A percentile compares a stretch with the other conserved stretches of the same genome.
Evolutionary conservation across 2,888 invertebrate species (phyloP).

Genomic region (Adelognathus sp.): DNA sequence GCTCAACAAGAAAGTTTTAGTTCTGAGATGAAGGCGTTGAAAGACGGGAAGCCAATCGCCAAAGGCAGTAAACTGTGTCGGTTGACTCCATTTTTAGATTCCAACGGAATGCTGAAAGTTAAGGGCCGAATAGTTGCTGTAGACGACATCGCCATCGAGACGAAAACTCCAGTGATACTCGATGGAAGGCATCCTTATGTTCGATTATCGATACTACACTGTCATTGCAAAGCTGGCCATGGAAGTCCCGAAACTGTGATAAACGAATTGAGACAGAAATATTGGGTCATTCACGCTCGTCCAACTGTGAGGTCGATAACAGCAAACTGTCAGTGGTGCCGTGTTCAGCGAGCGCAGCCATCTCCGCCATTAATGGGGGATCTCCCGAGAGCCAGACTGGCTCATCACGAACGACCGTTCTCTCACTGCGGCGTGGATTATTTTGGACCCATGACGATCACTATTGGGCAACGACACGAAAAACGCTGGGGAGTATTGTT

Average conservation of each 20-base stretch:
- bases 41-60: not conserved
- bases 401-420: conserved; percentile 37
- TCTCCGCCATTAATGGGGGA: conserved; percentile 32
- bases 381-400: conserved; percentile 41
- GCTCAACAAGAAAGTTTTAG: conserved; percentile 12
- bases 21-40: not conserved
- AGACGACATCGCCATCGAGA: not conserved
- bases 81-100: too few species aligned
- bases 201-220: conserved; percentile 29
- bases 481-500: conserved; percentile 50
- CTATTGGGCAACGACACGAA: not conserved
- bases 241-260: conserved; percentile 51
- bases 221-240: conserved; percentile 41
- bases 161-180: conserved; percentile 41
- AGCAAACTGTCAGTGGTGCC: conserved; percentile 24
- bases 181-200: conserved; percentile 35
- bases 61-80: not conserved
- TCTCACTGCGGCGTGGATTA: conserved; percentile 53
- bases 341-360: conserved; percentile 35
- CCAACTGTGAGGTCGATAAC: conserved; percentile 3
- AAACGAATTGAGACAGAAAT: conserved; percentile 55
- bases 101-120: not conserved
- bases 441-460: not conserved
- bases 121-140: not conserved
- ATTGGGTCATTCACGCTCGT: conserved; percentile 38